These are phyloP conservation scores for Hirundo rustica DNA, from an alignment of 2,797 vertebrate genomes.

Conservation along the genomic window DNA sequence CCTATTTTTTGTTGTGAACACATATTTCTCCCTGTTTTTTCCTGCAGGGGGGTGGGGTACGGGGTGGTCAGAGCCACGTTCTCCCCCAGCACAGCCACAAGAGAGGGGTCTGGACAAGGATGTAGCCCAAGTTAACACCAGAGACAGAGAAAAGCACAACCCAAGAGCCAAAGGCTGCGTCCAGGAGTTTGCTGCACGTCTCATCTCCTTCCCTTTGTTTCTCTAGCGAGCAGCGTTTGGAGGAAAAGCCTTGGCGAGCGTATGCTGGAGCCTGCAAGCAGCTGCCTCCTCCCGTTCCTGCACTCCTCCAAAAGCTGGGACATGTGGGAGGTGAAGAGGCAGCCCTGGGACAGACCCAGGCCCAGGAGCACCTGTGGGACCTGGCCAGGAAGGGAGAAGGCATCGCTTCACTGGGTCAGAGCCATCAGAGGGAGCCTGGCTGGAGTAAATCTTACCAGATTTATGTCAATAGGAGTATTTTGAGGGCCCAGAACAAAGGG, in stretches of 20 bases:
- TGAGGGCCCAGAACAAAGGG: neutral
- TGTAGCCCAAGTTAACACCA: neutral
- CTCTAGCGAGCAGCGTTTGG: neutral
- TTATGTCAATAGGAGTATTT: accelerated
- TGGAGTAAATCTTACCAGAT: neutral
- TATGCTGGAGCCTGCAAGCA: neutral
- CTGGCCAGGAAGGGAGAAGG: accelerated
- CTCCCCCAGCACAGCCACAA: neutral
- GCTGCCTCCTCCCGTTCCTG: neutral
- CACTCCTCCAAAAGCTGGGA: neutral
- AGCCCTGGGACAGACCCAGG: neutral
- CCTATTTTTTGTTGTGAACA: neutral
- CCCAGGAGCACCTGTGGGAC: neutral
- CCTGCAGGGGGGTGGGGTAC: accelerated
- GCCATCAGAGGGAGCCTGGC: neutral
- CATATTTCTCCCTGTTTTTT: neutral
- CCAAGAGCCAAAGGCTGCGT: neutral
- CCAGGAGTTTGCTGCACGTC: neutral
- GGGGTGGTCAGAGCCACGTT: accelerated
- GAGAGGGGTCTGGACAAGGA: neutral
- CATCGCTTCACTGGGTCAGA: neutral
- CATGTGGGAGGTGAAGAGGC: neutral
- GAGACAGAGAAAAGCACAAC: neutral
- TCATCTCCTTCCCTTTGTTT: slow-evolving; percentile 8
- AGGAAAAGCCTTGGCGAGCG: neutral